Evolutionary conservation across 2,113 vertebrate genomes (phyloP), one percentile per base, ranked within the genome.

Genomic region (Trematomus loennbergii): DNA sequence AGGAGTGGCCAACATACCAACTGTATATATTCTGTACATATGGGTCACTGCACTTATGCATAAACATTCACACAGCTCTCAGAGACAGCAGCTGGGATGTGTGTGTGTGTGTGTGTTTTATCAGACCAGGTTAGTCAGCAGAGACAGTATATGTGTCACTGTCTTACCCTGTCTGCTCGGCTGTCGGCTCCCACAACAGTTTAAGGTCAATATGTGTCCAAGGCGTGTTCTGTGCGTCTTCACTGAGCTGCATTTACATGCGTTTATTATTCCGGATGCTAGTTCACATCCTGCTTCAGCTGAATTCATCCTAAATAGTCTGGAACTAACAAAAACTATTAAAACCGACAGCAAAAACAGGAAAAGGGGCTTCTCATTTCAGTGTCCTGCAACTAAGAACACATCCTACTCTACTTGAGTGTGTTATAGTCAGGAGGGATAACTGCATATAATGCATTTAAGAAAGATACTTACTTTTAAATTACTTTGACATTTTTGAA

Each of bases 161-260:
- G 63, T 77, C 58, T 69, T 54, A 43, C 25, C 18, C 12, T 2
- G n/a, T 80, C 76, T 81, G 6, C 2, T 12, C 6, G 0, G 1
- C 40, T n/a, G 65, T 81, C 74, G 79, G 59, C 67, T 76, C 40
- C 7, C 25, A 60, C 33, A 55, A n/a, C 52, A 13, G 36, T 72
- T 16, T 65, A 76, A 67, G 78, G 81, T 84, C 75, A 87, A 66
- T 91, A 68, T 84, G 71, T 91, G 72, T 53, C 64, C 67, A 79
- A 54, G 86, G 84, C 18, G n/a, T 85, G 64, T 60, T 76, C 40
- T 58, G 25, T 81, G 68, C 29, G 2, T 70, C 65, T 17, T 79
- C 60, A 50, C 76, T 7, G 45, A 54, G 50, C 66, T 52, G 40
- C 49, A 40, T 68, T 75, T 72, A 43, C 60, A 76, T 65, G 40